A percentile compares a stretch with the other conserved stretches of the same genome.
Conservation (phyloP, 2,888 invertebrate species). For the Liodrosophila aerea region DNA sequence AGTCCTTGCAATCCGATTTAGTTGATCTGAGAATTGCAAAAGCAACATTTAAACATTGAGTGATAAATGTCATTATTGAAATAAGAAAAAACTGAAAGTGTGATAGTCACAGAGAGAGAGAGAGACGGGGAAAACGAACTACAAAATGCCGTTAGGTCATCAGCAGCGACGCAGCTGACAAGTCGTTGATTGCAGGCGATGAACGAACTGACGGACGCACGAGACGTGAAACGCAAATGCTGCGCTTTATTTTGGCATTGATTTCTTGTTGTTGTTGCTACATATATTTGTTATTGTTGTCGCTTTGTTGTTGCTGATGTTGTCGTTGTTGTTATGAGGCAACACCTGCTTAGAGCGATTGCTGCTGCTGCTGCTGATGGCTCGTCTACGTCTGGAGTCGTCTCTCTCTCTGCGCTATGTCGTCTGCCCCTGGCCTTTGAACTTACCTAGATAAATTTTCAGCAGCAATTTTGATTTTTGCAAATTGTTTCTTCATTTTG, state of each 20-base stretch:
- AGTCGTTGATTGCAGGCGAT: constrained; percentile 22
- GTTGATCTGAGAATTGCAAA: constrained; percentile 48
- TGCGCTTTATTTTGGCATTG: constrained; percentile 59
- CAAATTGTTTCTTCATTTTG: constrained; percentile 82
- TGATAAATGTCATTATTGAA: no score
- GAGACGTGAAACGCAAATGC: constrained; percentile 46
- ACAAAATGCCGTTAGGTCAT: constrained; percentile 65
- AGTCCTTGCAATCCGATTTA: constrained; percentile 76
- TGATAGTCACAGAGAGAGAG: no score
- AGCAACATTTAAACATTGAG: no score
- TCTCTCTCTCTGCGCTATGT: constrained; percentile 1
- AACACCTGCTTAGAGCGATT: constrained; percentile 55
- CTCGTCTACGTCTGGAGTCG: constrained; percentile 42
- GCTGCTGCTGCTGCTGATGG: constrained; percentile 26
- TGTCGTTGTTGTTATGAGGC: constrained; percentile 62
- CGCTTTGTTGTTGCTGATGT: constrained; percentile 30
- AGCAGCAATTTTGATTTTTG: constrained; percentile 82
- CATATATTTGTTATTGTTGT: constrained; percentile 20
- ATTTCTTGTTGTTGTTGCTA: constrained; percentile 34
- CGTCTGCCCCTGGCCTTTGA: constrained; percentile 58
- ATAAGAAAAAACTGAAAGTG: constrained; percentile 9
- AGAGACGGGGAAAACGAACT: constrained; percentile 5
- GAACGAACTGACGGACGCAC: constrained; percentile 37
- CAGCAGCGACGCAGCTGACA: constrained; percentile 47
- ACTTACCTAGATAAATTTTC: constrained; percentile 82